Evolutionary conservation across 2,797 vertebrate genomes (phyloP), one percentile per base, ranked within the genome.

Genomic region (Alouatta caraya): DNA sequence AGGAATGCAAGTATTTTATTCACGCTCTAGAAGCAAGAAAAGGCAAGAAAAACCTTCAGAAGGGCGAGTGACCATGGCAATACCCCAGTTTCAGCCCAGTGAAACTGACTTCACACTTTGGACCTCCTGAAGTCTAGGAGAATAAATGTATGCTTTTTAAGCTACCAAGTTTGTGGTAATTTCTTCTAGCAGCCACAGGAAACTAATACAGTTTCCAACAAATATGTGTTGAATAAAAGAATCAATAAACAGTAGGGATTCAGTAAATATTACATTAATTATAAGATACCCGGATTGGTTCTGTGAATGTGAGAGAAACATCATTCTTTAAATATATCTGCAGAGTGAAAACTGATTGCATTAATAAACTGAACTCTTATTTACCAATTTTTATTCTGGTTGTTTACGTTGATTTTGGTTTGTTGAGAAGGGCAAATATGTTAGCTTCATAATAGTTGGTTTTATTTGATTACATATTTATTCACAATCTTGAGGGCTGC

Each of bases 381-480:
- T 84, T 57, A 88, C 22, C 46, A 81, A 46, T 42, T 48, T 19
- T 91, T 67, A 76, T 82, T 94, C 64, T 86, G 55, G 30, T 75
- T 93, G 82, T 85, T 95, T 92, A 55, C 52, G 2, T 50, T 70
- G 33, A 37, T 37, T 93, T 94, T 81, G 26, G 24, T 95, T 90
- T 89, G 12, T 75, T 78, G 64, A 75, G 42, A 84, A 76, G 44
- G 37, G 30, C 81, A n/a, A 67, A 30, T 39, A 55, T 73, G 72
- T 80, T 90, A 55, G 30, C 67, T 88, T 91, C 39, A 50, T 64
- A 42, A 61, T 52, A 55, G 72, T 5, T 64, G 22, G 8, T 64
- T 95, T 96, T 82, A 73, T 64, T 79, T 95, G 17, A 28, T 79
- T 80, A 37, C 86, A 5, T 4, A 70, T 81, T 57, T 73, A 59